Percentiles rank a stretch among this genome's conserved stretches.
Evolutionary conservation across 2,113 vertebrate genomes (phyloP).

Genomic region (Ramphastos sulfuratus): DNA sequence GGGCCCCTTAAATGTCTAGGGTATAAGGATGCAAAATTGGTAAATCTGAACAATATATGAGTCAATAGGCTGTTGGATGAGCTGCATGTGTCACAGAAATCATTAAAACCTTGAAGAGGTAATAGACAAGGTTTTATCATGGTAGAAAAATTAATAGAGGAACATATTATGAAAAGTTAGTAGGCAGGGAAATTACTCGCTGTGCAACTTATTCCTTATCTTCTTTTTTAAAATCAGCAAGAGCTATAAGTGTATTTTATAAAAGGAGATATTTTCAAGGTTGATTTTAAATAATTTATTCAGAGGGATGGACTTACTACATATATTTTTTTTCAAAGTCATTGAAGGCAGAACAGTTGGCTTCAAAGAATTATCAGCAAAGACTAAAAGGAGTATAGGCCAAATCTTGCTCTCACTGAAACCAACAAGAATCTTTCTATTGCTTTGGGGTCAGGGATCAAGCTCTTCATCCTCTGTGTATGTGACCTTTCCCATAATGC

Average conservation of each 20-base stretch:
- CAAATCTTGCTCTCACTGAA: neutral
- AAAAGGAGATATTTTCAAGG: constrained; percentile 12
- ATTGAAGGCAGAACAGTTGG: neutral
- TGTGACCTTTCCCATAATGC: neutral
- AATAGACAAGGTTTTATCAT: neutral
- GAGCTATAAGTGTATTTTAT: neutral
- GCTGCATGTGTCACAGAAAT: neutral
- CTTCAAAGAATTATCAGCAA: constrained; percentile 11
- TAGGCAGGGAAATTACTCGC: neutral
- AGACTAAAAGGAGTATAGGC: neutral
- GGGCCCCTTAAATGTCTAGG: neutral
- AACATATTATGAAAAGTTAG: neutral
- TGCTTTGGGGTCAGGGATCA: neutral
- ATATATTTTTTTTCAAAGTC: neutral
- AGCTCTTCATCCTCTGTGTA: neutral
- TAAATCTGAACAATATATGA: neutral
- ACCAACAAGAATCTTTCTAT: neutral
- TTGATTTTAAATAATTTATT: constrained; percentile 50
- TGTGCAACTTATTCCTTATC: neutral
- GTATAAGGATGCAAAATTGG: neutral
- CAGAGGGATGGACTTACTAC: neutral
- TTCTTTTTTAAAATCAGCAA: neutral
- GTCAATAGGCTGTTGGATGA: neutral
- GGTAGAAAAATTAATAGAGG: neutral
- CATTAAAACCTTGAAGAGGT: neutral